Evolutionary conservation across 2,113 vertebrate genomes (phyloP), one percentile per base, ranked within the genome.

Genomic region (Pica pica): DNA sequence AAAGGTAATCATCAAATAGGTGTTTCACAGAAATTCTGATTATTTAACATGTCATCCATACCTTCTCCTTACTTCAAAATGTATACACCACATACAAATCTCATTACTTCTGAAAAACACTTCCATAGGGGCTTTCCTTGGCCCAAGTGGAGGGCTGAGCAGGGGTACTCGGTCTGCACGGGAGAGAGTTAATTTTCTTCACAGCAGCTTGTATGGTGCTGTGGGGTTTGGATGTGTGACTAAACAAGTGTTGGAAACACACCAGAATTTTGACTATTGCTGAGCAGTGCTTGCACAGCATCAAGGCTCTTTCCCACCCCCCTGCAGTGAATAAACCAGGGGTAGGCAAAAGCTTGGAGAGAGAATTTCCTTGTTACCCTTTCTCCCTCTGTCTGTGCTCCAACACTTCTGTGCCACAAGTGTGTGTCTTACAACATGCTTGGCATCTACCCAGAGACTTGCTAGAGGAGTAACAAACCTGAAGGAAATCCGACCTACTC

Each of bases 301-400:
- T 19, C 33, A 14, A 63, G 19, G 23, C 6, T 23, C 23, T 57
- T 35, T 30, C 18, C 11, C 1, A 0, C 1, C 4, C 5, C 2
- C 23, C 23, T 2, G 4, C 33, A 78, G 35, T 50, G 30, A 80
- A 24, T 18, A 87, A 84, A 22, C 10, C 3, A 1, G 18, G 9
- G 4, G 7, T 47, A 41, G 14, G 42, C 39, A 89, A 63, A 44
- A 87, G 28, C 22, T 8, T 47, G 6, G 8, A 20, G 27, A 41
- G 6, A 37, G 24, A 81, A 44, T 59, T 63, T 30, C 46, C 31
- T 55, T 39, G 46, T 57, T 78, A 42, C 6, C 33, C 24, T 60
- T 83, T 64, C 20, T 35, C 12, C 23, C 18, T 49, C 35, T 18
- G 17, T 16, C 24, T 50, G 12, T 14, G 16, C 21, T 71, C 27